A percentile compares a stretch with the other conserved stretches of the same genome.
Conservation (phyloP, 2,113 vertebrate genomes). For the Columba janthina region DNA sequence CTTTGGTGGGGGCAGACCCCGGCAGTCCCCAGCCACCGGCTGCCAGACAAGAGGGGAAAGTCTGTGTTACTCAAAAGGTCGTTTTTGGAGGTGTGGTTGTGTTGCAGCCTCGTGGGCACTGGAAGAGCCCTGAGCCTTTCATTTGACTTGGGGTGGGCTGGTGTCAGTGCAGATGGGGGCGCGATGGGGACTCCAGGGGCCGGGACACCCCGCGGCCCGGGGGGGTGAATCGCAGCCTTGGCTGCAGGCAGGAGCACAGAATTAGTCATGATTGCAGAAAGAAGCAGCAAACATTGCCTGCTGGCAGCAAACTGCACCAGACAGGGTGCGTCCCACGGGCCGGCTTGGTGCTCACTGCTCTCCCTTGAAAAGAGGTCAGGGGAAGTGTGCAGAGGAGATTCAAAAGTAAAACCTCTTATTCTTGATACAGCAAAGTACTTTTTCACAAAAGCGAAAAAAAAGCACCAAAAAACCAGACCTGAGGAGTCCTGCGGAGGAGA, state of each 20-base stretch:
- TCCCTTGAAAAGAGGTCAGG: background rate
- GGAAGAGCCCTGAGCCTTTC: background rate
- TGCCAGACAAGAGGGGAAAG: background rate
- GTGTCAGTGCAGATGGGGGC: background rate
- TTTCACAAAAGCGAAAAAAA: background rate
- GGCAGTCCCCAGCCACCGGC: background rate
- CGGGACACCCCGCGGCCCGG: background rate
- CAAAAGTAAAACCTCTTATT: background rate
- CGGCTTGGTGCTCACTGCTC: background rate
- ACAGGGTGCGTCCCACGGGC: accelerated
- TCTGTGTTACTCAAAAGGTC: background rate
- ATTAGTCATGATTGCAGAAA: background rate
- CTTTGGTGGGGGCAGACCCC: background rate
- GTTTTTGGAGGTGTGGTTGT: background rate
- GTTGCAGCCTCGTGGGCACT: background rate
- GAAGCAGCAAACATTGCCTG: background rate
- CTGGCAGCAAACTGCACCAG: background rate
- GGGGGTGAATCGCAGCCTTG: background rate
- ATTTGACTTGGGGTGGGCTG: background rate
- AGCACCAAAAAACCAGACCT: accelerated
- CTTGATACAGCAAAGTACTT: background rate
- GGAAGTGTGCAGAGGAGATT: background rate
- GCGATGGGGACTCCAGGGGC: background rate
- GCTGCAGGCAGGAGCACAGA: background rate
- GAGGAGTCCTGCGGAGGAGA: background rate